These are phyloP conservation scores for Resseliella maxima DNA, from an alignment of 2,888 invertebrate genomes.

Conservation along the genomic window DNA sequence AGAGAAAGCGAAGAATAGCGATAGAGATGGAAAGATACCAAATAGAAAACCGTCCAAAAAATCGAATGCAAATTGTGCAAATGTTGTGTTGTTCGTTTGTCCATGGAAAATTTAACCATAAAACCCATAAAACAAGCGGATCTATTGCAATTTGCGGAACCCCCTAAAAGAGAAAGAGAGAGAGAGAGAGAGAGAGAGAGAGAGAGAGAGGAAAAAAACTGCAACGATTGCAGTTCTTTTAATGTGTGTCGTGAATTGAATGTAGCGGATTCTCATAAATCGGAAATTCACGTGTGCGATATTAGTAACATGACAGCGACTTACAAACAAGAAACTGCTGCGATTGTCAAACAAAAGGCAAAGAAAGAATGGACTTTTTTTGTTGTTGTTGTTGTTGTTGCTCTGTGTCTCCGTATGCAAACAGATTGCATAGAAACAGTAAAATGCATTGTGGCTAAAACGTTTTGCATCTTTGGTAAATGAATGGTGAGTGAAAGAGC, in stretches of 20 bases:
- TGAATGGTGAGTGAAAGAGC: background rate
- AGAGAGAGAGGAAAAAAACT: background rate
- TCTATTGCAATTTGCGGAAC: background rate
- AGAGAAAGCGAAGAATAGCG: no score
- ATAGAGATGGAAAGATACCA: background rate
- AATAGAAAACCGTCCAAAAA: background rate
- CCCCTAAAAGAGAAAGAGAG: no score
- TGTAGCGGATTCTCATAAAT: constrained; percentile 24
- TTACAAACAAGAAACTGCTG: background rate
- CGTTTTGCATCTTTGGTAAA: background rate
- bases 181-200: no score
- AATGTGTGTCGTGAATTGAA: background rate
- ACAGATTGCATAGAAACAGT: constrained; percentile 34
- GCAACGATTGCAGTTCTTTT: background rate
- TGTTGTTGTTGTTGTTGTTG: no score
- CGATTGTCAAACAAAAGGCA: background rate
- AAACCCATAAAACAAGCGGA: constrained; percentile 16
- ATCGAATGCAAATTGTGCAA: no score
- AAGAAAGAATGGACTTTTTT: no score
- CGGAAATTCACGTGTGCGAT: constrained; percentile 44
- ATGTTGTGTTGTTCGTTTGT: no score
- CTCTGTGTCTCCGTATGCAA: no score
- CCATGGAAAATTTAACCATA: constrained; percentile 27
- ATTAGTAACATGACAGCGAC: constrained; percentile 43
- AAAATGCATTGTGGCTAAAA: constrained; percentile 42